These are phyloP conservation scores for Melitaea cinxia DNA, from an alignment of 1,140 invertebrate species.

Conservation along the genomic window DNA sequence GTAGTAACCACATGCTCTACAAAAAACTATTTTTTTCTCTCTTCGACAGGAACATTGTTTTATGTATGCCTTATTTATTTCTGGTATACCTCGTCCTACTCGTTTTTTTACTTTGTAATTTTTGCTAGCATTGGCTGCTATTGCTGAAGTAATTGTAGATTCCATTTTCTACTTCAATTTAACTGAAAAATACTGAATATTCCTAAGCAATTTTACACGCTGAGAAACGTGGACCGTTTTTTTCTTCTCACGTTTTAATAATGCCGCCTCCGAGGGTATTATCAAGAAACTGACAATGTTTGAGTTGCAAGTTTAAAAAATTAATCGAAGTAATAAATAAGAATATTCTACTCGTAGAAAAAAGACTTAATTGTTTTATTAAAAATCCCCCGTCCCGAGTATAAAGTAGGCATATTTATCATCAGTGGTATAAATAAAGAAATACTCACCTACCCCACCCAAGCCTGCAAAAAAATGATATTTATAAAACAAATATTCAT, in stretches of 20 bases:
- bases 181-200: neutral
- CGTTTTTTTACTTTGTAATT: constrained; percentile 46
- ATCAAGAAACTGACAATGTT: constrained; percentile 10
- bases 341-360: no score
- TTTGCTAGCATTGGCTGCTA: constrained; percentile 62
- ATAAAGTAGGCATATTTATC: no score
- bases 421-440: no score
- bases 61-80: constrained; percentile 49
- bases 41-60: constrained; percentile 66
- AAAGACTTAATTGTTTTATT: no score
- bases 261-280: constrained; percentile 23
- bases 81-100: constrained; percentile 63
- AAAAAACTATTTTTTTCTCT: constrained; percentile 69
- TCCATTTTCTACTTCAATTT: constrained; percentile 38
- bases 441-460: no score
- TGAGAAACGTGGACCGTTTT: neutral
- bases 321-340: no score
- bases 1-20: constrained; percentile 69
- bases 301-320: neutral
- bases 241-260: constrained; percentile 12
- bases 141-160: constrained; percentile 53
- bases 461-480: no score
- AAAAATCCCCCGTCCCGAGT: no score
- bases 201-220: neutral
- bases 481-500: no score